Evolutionary conservation across 1,140 invertebrate genomes (phyloP).

Genomic region (Trachymyrmex septentrionalis): DNA sequence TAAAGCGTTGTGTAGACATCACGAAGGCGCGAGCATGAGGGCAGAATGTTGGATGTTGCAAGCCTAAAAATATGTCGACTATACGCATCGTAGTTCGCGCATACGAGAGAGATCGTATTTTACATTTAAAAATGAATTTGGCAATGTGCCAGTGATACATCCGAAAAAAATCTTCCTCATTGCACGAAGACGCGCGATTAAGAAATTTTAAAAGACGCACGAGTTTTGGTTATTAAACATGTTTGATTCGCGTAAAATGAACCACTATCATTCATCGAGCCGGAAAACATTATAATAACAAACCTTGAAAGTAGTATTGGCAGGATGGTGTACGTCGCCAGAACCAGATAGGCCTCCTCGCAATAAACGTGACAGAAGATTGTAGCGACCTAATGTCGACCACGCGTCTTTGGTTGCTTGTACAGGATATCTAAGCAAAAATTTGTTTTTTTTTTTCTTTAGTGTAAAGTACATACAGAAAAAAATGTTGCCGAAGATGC

Average conservation of each 20-base stretch:
- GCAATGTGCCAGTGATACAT: constrained; percentile 54
- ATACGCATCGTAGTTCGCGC: constrained; percentile 39
- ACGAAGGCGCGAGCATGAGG: constrained; percentile 15
- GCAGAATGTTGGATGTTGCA: constrained; percentile 62
- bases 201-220: too few species aligned
- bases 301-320: constrained; percentile 80
- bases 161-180: constrained; percentile 24
- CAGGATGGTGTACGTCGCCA: constrained; percentile 82
- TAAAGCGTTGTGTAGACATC: constrained; percentile 24
- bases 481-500: not conserved
- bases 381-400: constrained; percentile 79
- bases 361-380: constrained; percentile 77
- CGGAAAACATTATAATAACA: constrained; percentile 28
- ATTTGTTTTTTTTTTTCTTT: not conserved
- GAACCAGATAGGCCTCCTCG: constrained; percentile 81
- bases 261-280: too few species aligned
- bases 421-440: constrained; percentile 42
- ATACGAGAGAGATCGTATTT: constrained; percentile 57
- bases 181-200: constrained; percentile 1
- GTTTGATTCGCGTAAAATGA: not conserved
- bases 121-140: constrained; percentile 64
- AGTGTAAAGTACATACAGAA: not conserved
- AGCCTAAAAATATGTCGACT: constrained; percentile 77
- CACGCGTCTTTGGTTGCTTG: constrained; percentile 71
- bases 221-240: constrained; percentile 1